Evolutionary conservation across 2,113 vertebrate genomes (phyloP).

Genomic region (Varanus komodoensis): DNA sequence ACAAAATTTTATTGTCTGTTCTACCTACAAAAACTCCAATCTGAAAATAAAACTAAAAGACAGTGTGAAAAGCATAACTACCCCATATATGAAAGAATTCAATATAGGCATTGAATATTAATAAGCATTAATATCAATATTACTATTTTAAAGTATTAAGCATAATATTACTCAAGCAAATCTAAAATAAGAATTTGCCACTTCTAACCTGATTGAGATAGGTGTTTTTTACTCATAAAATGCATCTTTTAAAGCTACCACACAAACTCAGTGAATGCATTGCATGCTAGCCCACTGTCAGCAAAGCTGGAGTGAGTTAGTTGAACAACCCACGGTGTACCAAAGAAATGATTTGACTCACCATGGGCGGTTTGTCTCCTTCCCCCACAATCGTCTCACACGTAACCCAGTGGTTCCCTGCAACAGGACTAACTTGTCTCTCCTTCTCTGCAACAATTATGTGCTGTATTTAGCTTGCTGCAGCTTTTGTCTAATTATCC

Average conservation of each 20-base stretch:
- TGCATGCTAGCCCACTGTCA: too few relatives aligned
- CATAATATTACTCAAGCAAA: background rate
- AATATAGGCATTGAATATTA: background rate
- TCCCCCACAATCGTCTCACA: too few relatives aligned
- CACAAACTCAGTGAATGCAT: background rate
- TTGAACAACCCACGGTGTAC: too few relatives aligned
- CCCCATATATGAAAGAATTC: background rate
- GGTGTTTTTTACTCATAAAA: background rate
- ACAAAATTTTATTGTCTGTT: background rate
- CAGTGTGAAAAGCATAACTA: background rate
- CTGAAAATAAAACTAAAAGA: background rate
- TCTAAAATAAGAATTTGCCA: background rate
- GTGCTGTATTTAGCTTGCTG: too few relatives aligned
- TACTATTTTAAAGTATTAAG: background rate
- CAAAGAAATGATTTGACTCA: background rate
- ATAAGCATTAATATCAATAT: background rate
- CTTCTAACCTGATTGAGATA: background rate
- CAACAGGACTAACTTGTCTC: too few relatives aligned
- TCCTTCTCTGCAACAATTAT: too few relatives aligned
- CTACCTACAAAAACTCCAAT: background rate
- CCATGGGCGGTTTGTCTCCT: background rate
- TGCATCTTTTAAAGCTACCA: background rate
- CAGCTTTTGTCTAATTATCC: too few relatives aligned
- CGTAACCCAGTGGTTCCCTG: too few relatives aligned
- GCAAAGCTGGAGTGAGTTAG: too few relatives aligned